Base-by-base conservation (phyloP, 2,797 vertebrate genomes). In the Cossypha caffra region DNA sequence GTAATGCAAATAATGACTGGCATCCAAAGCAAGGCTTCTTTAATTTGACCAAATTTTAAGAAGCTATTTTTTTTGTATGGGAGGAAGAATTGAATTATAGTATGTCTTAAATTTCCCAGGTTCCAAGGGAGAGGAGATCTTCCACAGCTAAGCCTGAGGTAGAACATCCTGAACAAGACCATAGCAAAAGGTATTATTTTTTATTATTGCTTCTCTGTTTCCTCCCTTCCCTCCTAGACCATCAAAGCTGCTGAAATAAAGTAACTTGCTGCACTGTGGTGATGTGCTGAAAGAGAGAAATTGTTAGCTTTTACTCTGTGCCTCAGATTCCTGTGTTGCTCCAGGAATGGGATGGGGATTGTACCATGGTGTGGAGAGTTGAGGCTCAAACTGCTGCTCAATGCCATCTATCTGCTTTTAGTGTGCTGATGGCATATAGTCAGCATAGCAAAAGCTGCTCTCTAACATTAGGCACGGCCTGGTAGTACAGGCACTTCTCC, bases 51-150 rank as follows among this genome's bases (percentile, higher is more conserved):
- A 63, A 51, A 58, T 64, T 77, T 66, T 64, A 57, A 62, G 51
- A 37, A 78, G 24, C 23, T 50, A 1, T 29, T 45, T 59, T 59
- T 78, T 73, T 37, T 37, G 7, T 54, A 33, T 21, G 20, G 16
- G 37, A 79, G 21, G 38, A 82, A 45, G 59, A 67, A 38, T 16
- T 43, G 28, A 42, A 71, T 76, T 90, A 5, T 4, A 93, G 8
- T 42, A 59, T 29, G 40, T 81, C 61, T 74, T 83, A 31, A 52
- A 33, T 91, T 94, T 93, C 97, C 50, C 97, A 99, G 99, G 99
- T 99, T 97, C 99, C 99, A 86, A 98, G 99, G 94, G 99, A 99
- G 43, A 99, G 99, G 94, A 98, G 99, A 96, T 98, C 98, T 95
- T 98, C 98, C 5, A 97, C 99, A 87, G 98, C 97, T 90, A 99